Base-by-base conservation (phyloP, 2,797 vertebrate genomes). In the Falco berigora region DNA sequence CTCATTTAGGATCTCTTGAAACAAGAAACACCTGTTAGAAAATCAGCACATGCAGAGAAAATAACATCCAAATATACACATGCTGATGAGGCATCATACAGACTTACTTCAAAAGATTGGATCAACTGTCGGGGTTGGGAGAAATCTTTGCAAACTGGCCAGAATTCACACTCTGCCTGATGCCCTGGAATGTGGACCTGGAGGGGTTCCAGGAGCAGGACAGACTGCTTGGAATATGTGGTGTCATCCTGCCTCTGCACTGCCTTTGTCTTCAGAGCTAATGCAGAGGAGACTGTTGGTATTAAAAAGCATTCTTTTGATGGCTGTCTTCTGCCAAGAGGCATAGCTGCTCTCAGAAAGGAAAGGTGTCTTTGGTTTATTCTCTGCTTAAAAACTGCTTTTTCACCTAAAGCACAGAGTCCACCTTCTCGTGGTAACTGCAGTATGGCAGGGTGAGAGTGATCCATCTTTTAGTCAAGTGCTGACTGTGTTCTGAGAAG, bases 11-110 rank as follows among this genome's bases (percentile, higher is more conserved):
- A 95, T 75, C 91, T 95, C 82, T 94, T 91, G 94, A 95, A 96
- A 96, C 96, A 95, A 97, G 95, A 97, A 97, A 95, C 97, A 97
- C 97, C 96, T 97, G 97, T 90, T 96, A 59, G 2, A 96, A 96
- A 96, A 92, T 95, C 85, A 96, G 94, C 10, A 36, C 92, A 88
- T 22, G 55, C 77, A 74, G 94, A 84, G 84, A 94, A 92, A 95
- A 97, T 95, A 97, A 95, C 93, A 92, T 96, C 92, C 89, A 93
- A 58, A 80, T 94, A 52, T 88, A 81, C 92, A 93, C 84, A 93
- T 27, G 84, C 94, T 95, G 95, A 93, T 97, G 93, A 95, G 73
- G 92, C 86, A 63, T 78, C 64, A 9, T 52, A 90, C 78, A 32
- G 25, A 21, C 68, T 62, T 55, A 89, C 93, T 94, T 95, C 93